Evolutionary conservation across 2,888 invertebrate species (phyloP).

Genomic region (Cremastobaeus sp.): DNA sequence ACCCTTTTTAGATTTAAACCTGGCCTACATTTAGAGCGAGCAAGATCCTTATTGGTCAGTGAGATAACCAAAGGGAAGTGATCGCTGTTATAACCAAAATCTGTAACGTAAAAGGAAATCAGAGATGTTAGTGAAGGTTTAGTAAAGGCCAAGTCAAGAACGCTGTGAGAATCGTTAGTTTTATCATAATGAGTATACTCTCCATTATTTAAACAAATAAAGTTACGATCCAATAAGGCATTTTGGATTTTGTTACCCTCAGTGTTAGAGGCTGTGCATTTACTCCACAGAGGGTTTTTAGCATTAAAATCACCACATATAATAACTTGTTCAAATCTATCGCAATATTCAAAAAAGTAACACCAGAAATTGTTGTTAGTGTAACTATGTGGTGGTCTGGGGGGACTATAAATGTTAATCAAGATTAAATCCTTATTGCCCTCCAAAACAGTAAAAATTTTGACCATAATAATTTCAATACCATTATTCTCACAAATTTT

Average conservation of each 20-base stretch:
- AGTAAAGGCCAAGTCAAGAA: background rate
- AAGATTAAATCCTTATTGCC: too few relatives aligned
- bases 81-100: background rate
- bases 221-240: background rate
- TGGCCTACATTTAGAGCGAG: too few relatives aligned
- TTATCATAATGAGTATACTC: background rate
- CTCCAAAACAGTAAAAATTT: too few relatives aligned
- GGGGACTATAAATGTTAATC: too few relatives aligned
- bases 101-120: background rate
- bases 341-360: too few relatives aligned
- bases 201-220: background rate
- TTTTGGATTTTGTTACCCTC: background rate
- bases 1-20: too few relatives aligned
- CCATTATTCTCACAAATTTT: too few relatives aligned
- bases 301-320: background rate
- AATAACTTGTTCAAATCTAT: too few relatives aligned
- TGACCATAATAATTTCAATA: background rate
- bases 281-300: background rate
- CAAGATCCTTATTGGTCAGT: too few relatives aligned
- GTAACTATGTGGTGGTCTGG: too few relatives aligned
- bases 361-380: too few relatives aligned
- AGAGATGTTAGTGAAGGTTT: background rate
- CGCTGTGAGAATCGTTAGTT: background rate
- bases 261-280: background rate
- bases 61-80: background rate